Conservation (phyloP, 2,797 vertebrate genomes). For the Eidolon dupreanum region DNA sequence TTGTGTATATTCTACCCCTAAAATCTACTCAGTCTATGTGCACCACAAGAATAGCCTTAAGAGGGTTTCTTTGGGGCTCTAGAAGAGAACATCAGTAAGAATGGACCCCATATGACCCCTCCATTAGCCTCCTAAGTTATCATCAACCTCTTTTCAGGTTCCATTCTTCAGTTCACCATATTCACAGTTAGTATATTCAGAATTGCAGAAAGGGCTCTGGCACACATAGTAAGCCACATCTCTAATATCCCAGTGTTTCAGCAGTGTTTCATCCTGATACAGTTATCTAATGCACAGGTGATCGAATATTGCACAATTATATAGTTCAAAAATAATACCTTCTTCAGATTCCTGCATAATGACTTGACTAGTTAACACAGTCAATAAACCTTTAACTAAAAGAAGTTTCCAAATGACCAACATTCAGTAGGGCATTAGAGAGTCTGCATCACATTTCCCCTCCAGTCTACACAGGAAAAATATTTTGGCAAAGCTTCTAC, state of each 20-base stretch:
- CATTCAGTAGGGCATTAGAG: neutral
- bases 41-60: neutral
- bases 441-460: neutral
- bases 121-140: neutral
- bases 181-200: neutral
- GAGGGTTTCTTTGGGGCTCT: neutral
- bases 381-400: neutral
- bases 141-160: neutral
- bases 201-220: neutral
- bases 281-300: neutral
- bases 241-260: neutral
- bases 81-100: neutral
- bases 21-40: neutral
- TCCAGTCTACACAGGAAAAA: neutral
- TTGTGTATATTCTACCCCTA: neutral
- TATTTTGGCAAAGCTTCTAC: neutral
- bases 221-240: neutral
- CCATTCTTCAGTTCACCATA: neutral
- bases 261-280: neutral
- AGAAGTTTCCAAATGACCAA: neutral
- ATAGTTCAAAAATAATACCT: neutral
- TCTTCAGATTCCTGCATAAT: neutral
- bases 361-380: neutral
- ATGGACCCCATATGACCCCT: neutral
- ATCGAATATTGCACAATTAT: neutral